Percentiles rank a stretch among this genome's conserved stretches.
Evolutionary conservation across 2,113 vertebrate genomes (phyloP).

Genomic region (Siphamia tubifer): DNA sequence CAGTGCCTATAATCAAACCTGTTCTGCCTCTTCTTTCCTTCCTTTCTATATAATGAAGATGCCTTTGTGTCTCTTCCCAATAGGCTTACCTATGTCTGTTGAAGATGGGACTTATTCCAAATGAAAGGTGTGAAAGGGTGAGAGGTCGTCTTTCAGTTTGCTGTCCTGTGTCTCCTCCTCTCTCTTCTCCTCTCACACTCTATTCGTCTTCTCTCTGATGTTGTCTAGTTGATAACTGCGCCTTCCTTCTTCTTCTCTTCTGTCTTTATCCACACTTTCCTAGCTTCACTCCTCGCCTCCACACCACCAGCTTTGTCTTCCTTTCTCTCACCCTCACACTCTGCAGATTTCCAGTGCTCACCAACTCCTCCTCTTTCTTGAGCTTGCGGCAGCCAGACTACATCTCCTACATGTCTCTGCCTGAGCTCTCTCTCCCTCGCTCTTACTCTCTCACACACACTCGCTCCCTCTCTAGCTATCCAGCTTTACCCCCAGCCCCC

Average conservation of each 20-base stretch:
- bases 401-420: slow-evolving; percentile 76
- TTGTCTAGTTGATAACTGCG: slow-evolving; percentile 16
- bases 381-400: slow-evolving; percentile 75
- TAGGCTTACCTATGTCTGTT: slow-evolving; percentile 41
- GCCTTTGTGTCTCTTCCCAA: background rate
- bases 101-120: slow-evolving; percentile 36
- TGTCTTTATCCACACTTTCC: slow-evolving; percentile 32
- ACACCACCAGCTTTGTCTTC: slow-evolving; percentile 65
- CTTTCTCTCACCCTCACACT: slow-evolving; percentile 59
- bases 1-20: background rate
- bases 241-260: slow-evolving; percentile 11
- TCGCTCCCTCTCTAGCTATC: slow-evolving; percentile 34
- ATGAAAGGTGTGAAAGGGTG: slow-evolving; percentile 7
- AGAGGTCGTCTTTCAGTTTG: slow-evolving; percentile 29
- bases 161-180: slow-evolving; percentile 26
- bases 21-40: background rate
- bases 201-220: background rate
- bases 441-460: slow-evolving; percentile 19
- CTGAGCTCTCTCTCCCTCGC: slow-evolving; percentile 50
- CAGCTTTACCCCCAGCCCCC: slow-evolving; percentile 44
- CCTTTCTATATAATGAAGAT: background rate
- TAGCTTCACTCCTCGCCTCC: slow-evolving; percentile 45
- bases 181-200: slow-evolving; percentile 3
- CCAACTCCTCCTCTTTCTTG: slow-evolving; percentile 72
- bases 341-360: slow-evolving; percentile 67